phyloP scores from a whole-genome alignment of 1,140 invertebrate species.

The Bombus affinis region DNA sequence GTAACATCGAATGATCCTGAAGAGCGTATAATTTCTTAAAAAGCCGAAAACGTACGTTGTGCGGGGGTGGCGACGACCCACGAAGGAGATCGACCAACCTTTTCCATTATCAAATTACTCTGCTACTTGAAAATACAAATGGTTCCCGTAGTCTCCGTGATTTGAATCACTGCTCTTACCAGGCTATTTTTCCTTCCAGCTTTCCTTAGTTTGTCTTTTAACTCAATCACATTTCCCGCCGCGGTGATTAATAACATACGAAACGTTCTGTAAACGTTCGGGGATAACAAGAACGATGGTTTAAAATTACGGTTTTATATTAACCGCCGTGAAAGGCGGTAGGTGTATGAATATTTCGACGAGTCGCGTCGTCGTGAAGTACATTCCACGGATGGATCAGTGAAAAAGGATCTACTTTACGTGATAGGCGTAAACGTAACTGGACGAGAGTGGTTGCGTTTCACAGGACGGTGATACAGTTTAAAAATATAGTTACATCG shows the following conservation, averaged over 20 bases:
- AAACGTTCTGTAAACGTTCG: not conserved
- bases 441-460: not conserved
- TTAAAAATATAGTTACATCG: slow-evolving; percentile 58
- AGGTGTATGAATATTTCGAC: not conserved
- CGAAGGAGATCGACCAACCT: slow-evolving; percentile 60
- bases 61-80: slow-evolving; percentile 1
- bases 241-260: not conserved
- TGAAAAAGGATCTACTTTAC: not conserved
- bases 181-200: not conserved
- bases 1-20: slow-evolving; percentile 47
- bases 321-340: not conserved
- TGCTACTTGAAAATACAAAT: slow-evolving; percentile 55
- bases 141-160: not conserved
- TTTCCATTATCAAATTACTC: slow-evolving; percentile 76
- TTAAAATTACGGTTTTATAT: not conserved
- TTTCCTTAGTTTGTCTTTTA: too few relatives aligned
- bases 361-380: not conserved
- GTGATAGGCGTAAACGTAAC: not conserved
- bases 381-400: not conserved
- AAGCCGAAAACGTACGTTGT: slow-evolving; percentile 55
- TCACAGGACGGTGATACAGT: not conserved
- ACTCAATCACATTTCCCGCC: not conserved
- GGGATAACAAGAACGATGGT: not conserved
- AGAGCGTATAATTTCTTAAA: slow-evolving; percentile 70
- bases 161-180: slow-evolving; percentile 13